Evolutionary conservation across 1,140 invertebrate genomes (phyloP).

Genomic region (Tetraneura akinire): DNA sequence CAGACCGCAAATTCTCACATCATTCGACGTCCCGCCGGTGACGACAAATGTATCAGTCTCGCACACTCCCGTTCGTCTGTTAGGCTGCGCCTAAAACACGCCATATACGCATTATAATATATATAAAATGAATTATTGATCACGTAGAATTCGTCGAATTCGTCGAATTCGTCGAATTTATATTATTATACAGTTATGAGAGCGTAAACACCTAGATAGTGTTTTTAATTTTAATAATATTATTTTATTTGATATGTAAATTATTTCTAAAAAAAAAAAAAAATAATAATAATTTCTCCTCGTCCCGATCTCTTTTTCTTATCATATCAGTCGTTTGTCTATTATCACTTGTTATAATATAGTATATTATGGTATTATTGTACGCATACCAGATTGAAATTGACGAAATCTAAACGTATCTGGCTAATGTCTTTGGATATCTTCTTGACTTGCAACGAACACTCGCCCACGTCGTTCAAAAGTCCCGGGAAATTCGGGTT

Average conservation of each 20-base stretch:
- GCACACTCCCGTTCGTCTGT: constrained; percentile 74
- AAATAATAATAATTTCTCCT: too few relatives aligned
- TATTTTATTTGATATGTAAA: too few relatives aligned
- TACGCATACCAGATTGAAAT: constrained; percentile 77
- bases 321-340: too few relatives aligned
- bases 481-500: constrained; percentile 80
- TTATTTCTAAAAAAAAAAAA: too few relatives aligned
- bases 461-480: constrained; percentile 67
- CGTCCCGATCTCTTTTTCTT: too few relatives aligned
- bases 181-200: not conserved
- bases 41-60: constrained; percentile 72
- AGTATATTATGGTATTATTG: too few relatives aligned
- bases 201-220: too few relatives aligned
- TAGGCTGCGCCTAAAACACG: constrained; percentile 75
- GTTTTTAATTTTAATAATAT: too few relatives aligned
- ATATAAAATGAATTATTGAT: too few relatives aligned
- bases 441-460: constrained; percentile 70
- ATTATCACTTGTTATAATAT: too few relatives aligned
- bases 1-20: constrained; percentile 73
- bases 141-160: too few relatives aligned
- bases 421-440: constrained; percentile 75
- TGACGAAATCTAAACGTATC: constrained; percentile 75
- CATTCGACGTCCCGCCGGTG: constrained; percentile 62
- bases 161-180: not conserved
- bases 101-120: too few relatives aligned